These are phyloP conservation scores for Pantherophis alleghaniensis DNA, from an alignment of 2,797 vertebrate species.

Conservation along the genomic window DNA sequence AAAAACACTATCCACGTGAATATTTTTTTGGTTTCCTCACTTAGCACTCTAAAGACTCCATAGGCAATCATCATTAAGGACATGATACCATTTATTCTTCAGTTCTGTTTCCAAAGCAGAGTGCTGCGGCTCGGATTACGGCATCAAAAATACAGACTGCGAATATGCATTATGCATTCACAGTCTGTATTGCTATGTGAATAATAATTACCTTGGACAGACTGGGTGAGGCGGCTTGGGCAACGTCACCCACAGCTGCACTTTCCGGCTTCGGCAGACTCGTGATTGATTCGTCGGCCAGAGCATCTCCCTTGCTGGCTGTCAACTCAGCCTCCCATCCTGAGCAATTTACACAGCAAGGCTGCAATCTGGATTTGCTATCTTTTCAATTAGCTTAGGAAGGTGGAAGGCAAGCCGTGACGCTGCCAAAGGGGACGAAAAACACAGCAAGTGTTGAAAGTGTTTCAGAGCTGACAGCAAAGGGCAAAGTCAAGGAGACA, in stretches of 20 bases:
- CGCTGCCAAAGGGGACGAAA: not conserved
- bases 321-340: constrained; percentile 19
- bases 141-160: not conserved
- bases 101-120: not conserved
- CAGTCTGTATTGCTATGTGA: not conserved
- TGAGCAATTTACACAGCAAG: constrained; percentile 45
- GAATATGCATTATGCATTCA: not conserved
- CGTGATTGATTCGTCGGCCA: constrained; percentile 5
- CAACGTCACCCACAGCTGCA: not conserved
- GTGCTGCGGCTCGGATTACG: not conserved
- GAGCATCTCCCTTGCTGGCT: constrained; percentile 8
- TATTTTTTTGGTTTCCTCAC: not conserved
- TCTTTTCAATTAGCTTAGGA: constrained; percentile 57
- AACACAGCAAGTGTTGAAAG: not conserved
- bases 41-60: not conserved
- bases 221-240: not conserved
- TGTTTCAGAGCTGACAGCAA: constrained; percentile 8
- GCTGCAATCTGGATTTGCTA: constrained; percentile 55
- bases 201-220: not conserved
- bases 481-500: constrained; percentile 35
- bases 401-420: constrained; percentile 35
- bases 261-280: not conserved
- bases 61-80: not conserved
- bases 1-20: not conserved
- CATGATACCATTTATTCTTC: not conserved